Evolutionary conservation across 2,888 invertebrate genomes (phyloP).

Genomic region (Drosophila melanosoma): DNA sequence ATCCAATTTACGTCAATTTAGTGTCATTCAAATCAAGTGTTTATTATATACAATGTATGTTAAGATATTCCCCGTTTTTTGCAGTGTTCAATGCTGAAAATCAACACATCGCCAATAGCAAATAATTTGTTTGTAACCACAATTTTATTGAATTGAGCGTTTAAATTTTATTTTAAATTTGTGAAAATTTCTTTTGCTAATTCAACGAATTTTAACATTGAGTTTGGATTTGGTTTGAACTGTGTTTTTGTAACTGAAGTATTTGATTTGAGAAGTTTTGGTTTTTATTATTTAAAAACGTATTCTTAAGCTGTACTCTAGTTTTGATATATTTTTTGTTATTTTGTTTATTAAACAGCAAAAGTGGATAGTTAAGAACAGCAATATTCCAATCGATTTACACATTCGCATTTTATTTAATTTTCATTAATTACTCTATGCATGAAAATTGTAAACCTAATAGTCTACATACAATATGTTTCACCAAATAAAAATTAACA

Average conservation of each 20-base stretch:
- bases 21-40: conserved; percentile 77
- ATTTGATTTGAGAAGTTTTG: neutral
- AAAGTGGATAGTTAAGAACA: neutral
- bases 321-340: too few species aligned
- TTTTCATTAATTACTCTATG: neutral
- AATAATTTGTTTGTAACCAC: neutral
- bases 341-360: neutral
- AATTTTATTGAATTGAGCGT: neutral
- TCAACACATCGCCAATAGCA: neutral
- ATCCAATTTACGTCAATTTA: conserved; percentile 77
- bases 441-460: neutral
- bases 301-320: too few species aligned
- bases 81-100: neutral
- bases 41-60: conserved; percentile 56
- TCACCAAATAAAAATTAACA: neutral
- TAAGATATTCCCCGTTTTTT: neutral
- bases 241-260: neutral
- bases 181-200: neutral
- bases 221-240: neutral
- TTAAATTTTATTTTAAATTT: neutral
- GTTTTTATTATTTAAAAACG: neutral
- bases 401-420: neutral
- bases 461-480: neutral
- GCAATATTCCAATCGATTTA: neutral
- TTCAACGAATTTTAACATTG: neutral